These are phyloP conservation scores for Lithophane ornitopus DNA, from an alignment of 2,888 invertebrate species.

Conservation along the genomic window DNA sequence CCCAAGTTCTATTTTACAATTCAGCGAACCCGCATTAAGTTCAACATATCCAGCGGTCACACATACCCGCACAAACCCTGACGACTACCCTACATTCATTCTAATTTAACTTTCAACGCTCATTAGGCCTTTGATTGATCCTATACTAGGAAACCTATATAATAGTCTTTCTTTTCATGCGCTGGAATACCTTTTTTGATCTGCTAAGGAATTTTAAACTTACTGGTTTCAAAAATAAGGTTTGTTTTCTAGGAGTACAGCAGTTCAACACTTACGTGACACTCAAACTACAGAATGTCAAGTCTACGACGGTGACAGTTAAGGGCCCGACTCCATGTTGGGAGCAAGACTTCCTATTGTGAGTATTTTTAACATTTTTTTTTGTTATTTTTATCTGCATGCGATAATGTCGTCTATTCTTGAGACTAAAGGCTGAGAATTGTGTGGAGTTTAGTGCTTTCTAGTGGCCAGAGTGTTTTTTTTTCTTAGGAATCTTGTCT, in stretches of 20 bases:
- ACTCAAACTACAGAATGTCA: slow-evolving; percentile 99
- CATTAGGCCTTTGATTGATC: slow-evolving; percentile 56
- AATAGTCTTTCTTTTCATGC: slow-evolving; percentile 45
- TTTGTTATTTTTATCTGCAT: slow-evolving; percentile 39
- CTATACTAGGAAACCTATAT: slow-evolving; percentile 45
- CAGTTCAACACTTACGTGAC: slow-evolving; percentile 99
- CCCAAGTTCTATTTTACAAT: slow-evolving; percentile 37
- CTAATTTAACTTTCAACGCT: slow-evolving; percentile 47
- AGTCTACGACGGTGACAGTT: slow-evolving; percentile 99
- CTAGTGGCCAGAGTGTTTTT: slow-evolving; percentile 4
- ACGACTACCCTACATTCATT: slow-evolving; percentile 14
- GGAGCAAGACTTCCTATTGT: slow-evolving; percentile 99
- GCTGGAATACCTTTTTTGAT: slow-evolving; percentile 25
- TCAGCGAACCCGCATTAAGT: slow-evolving; percentile 18
- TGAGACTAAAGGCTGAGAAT: slow-evolving; percentile 21
- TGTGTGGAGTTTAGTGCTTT: slow-evolving; percentile 19
- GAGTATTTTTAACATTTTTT: slow-evolving; percentile 90
- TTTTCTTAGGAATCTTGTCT: slow-evolving; percentile 27
- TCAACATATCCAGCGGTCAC: slow-evolving; percentile 13
- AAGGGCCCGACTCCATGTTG: slow-evolving; percentile 99
- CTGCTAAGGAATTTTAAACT: slow-evolving; percentile 40
- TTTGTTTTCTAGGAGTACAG: slow-evolving; percentile 91
- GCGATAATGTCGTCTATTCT: slow-evolving; percentile 38
- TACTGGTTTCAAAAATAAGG: slow-evolving; percentile 39
- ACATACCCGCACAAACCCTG: slow-evolving; percentile 32